Percentiles rank a stretch among this genome's conserved stretches.
Evolutionary conservation across 2,113 vertebrate species (phyloP).

Genomic region (Rhizomys pruinosus): DNA sequence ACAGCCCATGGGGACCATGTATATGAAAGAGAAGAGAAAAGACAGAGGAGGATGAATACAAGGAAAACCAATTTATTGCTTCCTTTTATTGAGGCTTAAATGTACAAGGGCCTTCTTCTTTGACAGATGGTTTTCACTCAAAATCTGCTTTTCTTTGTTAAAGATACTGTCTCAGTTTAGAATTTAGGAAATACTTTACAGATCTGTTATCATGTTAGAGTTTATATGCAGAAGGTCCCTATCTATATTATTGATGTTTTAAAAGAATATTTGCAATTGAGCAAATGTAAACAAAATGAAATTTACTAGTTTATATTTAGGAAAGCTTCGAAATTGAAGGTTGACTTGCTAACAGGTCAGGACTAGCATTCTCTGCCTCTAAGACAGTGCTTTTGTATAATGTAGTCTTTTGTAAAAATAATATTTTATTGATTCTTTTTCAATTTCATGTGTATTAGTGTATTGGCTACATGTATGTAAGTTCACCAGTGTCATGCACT

Average conservation of each 20-base stretch:
- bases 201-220: neutral
- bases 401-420: too few species aligned
- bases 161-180: neutral
- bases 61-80: neutral
- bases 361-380: neutral
- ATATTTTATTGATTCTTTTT: too few species aligned
- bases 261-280: neutral
- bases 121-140: neutral
- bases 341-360: neutral
- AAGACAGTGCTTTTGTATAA: accelerated
- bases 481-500: too few species aligned
- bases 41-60: neutral
- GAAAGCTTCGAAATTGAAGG: neutral
- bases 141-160: neutral
- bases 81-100: constrained; percentile 37
- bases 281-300: neutral
- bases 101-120: neutral
- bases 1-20: neutral
- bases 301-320: neutral
- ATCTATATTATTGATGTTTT: neutral
- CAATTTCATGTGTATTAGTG: too few species aligned
- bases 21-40: neutral
- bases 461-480: too few species aligned
- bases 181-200: neutral
- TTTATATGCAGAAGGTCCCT: neutral